Conservation (phyloP, 2,888 invertebrate genomes). For the Maniola hyperantus region DNA sequence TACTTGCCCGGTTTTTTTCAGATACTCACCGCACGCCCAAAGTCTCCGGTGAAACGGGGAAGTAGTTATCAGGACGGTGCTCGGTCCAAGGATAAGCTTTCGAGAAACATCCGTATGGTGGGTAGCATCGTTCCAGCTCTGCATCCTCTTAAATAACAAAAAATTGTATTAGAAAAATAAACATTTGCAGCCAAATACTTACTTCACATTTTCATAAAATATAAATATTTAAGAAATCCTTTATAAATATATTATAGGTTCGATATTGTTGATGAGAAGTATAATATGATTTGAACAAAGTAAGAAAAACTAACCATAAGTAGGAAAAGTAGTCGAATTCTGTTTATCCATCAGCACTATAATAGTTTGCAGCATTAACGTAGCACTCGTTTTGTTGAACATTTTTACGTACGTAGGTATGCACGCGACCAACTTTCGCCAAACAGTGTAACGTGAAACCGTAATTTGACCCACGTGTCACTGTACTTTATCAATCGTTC, state of each 20-base stretch:
- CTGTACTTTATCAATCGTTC: slow-evolving; percentile 42
- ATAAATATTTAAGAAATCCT: no score
- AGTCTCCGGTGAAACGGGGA: slow-evolving; percentile 87
- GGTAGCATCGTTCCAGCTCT: slow-evolving; percentile 87
- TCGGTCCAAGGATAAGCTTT: slow-evolving; percentile 90
- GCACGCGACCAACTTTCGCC: slow-evolving; percentile 38
- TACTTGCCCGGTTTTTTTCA: no score
- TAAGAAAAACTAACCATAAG: slow-evolving; percentile 60
- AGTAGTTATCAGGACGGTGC: slow-evolving; percentile 89
- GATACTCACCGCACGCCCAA: slow-evolving; percentile 77
- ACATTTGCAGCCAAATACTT: slow-evolving; percentile 9
- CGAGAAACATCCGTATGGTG: slow-evolving; percentile 91
- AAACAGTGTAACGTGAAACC: slow-evolving; percentile 37
- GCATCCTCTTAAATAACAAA: slow-evolving; percentile 60
- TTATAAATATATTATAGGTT: no score
- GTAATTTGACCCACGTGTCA: slow-evolving; percentile 43
- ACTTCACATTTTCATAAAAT: no score
- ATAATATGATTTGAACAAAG: no score
- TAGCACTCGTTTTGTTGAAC: slow-evolving; percentile 76
- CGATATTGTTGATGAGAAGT: no score
- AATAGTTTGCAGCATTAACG: slow-evolving; percentile 77
- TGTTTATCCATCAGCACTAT: slow-evolving; percentile 78
- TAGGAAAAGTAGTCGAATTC: slow-evolving; percentile 69
- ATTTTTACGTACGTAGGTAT: slow-evolving; percentile 48
- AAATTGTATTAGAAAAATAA: slow-evolving; percentile 18